Conservation (phyloP, 2,888 invertebrate genomes). For the Enchytraeus crypticus region DNA sequence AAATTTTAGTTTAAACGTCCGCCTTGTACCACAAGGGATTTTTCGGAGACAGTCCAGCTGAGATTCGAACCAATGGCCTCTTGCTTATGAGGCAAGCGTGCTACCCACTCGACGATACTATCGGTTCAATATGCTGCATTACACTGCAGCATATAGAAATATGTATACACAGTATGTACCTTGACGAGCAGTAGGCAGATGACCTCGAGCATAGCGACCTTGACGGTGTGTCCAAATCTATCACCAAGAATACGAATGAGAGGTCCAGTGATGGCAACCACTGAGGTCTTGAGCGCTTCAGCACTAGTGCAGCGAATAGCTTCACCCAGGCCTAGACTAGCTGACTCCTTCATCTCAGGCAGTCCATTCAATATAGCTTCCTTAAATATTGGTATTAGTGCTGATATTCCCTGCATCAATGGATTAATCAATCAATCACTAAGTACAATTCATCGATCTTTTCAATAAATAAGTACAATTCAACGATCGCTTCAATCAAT, state of each 20-base stretch:
- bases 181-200: conserved; percentile 82
- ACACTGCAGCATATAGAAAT: too few relatives aligned
- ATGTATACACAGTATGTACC: too few relatives aligned
- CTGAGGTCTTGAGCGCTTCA: conserved; percentile 82
- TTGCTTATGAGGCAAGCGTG: too few relatives aligned
- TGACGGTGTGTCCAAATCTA: conserved; percentile 83
- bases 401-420: conserved; percentile 68
- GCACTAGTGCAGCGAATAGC: conserved; percentile 76
- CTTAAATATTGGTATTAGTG: conserved; percentile 85
- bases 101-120: too few relatives aligned
- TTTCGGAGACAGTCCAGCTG: too few relatives aligned
- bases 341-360: conserved; percentile 89
- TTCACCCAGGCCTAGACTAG: conserved; percentile 79
- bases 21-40: too few relatives aligned
- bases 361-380: conserved; percentile 91
- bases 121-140: too few relatives aligned
- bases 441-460: background rate
- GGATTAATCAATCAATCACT: too few relatives aligned
- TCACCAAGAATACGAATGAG: conserved; percentile 93
- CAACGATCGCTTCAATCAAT: background rate
- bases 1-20: too few relatives aligned
- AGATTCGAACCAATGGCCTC: too few relatives aligned
- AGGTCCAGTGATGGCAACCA: conserved; percentile 93
- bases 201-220: conserved; percentile 89
- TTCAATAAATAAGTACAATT: background rate